phyloP scores from a whole-genome alignment of 2,797 vertebrate genomes.

The Poecilia velifera region DNA sequence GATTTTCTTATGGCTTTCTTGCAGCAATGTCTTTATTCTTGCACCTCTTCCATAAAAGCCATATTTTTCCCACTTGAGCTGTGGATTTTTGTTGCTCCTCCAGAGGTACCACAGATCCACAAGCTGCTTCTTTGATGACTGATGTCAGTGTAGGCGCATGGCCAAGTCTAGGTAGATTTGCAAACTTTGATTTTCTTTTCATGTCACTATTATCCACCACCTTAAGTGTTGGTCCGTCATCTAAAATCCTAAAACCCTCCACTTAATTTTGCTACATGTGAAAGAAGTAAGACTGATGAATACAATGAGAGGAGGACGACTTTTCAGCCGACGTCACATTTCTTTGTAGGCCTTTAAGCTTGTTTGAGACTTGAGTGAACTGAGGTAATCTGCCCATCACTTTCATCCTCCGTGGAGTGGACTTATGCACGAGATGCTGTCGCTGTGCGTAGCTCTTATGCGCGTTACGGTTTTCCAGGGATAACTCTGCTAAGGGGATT shows the following conservation, averaged over 20 bases:
- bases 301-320: not conserved
- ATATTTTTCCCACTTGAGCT: not conserved
- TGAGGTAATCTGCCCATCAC: conserved; percentile 38
- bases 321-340: not conserved
- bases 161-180: not conserved
- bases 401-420: conserved; percentile 23
- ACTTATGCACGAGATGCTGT: conserved; percentile 23
- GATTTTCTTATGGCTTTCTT: not conserved
- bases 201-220: not conserved
- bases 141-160: not conserved
- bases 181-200: not conserved
- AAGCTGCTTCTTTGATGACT: not conserved
- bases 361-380: conserved; percentile 28
- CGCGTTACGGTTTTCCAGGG: conserved; percentile 59
- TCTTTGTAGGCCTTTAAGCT: conserved; percentile 17
- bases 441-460: conserved; percentile 35
- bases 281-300: not conserved
- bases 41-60: not conserved
- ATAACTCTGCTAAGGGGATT: conserved; percentile 80
- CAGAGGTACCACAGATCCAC: not conserved
- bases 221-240: not conserved
- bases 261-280: not conserved
- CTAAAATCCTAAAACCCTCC: not conserved
- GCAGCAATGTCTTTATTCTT: not conserved
- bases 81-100: not conserved